Conservation (phyloP, 2,113 vertebrate genomes). For the Neogobius melanostomus region DNA sequence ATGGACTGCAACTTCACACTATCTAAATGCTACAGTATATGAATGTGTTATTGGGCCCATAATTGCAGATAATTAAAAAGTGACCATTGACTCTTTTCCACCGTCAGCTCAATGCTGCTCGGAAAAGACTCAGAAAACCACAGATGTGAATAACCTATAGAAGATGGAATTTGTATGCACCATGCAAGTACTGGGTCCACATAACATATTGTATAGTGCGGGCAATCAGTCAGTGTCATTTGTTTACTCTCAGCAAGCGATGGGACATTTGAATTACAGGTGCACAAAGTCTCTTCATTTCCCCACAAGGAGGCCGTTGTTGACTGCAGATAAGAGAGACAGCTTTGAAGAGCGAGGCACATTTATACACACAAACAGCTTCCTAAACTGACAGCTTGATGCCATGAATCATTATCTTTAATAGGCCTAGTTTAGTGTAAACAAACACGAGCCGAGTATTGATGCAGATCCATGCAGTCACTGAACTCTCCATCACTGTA, state of each 20-base stretch:
- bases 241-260: conserved; percentile 45
- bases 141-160: too few species aligned
- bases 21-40: neutral
- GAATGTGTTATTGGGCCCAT: neutral
- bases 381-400: conserved; percentile 57
- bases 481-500: conserved; percentile 26
- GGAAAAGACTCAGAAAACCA: too few species aligned
- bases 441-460: conserved; percentile 58
- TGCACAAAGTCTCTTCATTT: conserved; percentile 59
- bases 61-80: too few species aligned
- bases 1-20: neutral
- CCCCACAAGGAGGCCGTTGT: conserved; percentile 49
- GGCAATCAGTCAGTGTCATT: conserved; percentile 24
- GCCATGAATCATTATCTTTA: conserved; percentile 70
- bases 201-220: neutral
- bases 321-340: conserved; percentile 66
- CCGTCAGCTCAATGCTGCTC: too few species aligned
- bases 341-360: conserved; percentile 61
- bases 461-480: conserved; percentile 39
- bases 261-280: conserved; percentile 69
- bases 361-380: conserved; percentile 19
- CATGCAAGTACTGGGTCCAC: conserved; percentile 18
- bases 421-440: conserved; percentile 68
- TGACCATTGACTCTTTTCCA: too few species aligned
- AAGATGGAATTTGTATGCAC: conserved; percentile 1